Evolutionary conservation across 2,113 vertebrate genomes (phyloP).

Genomic region (Carassius carassius): DNA sequence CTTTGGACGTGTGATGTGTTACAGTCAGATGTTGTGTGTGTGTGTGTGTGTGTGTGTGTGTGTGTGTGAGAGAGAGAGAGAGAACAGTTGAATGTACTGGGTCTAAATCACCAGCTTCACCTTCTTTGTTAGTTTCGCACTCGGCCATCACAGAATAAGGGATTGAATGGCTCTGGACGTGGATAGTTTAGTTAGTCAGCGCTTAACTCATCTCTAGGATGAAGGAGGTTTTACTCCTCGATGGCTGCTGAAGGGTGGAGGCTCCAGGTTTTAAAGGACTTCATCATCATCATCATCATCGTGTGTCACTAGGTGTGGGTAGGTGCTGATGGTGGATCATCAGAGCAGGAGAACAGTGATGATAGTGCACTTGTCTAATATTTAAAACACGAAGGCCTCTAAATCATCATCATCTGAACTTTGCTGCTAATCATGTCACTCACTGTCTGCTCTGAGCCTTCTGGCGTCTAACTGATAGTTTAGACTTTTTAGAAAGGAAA

Average conservation of each 20-base stretch:
- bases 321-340: slow-evolving; percentile 55
- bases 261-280: slow-evolving; percentile 52
- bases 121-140: too few species aligned
- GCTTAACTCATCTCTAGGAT: slow-evolving; percentile 38
- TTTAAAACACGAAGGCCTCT: neutral
- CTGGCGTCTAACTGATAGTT: neutral
- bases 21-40: neutral
- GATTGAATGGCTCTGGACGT: slow-evolving; percentile 4
- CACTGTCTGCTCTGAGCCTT: neutral
- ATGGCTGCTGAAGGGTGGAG: slow-evolving; percentile 68
- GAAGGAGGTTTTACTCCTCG: slow-evolving; percentile 40
- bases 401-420: neutral
- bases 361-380: neutral
- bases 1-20: neutral
- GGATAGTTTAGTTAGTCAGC: neutral
- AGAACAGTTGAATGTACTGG: slow-evolving; percentile 58
- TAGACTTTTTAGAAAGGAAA: neutral
- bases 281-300: slow-evolving; percentile 32
- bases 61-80: slow-evolving; percentile 1
- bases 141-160: neutral
- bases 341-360: neutral
- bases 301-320: slow-evolving; percentile 73
- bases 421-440: neutral
- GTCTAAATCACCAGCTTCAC: slow-evolving; percentile 35
- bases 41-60: neutral